These are phyloP conservation scores for Gibbula magus DNA, from an alignment of 2,888 invertebrate genomes.

Conservation along the genomic window DNA sequence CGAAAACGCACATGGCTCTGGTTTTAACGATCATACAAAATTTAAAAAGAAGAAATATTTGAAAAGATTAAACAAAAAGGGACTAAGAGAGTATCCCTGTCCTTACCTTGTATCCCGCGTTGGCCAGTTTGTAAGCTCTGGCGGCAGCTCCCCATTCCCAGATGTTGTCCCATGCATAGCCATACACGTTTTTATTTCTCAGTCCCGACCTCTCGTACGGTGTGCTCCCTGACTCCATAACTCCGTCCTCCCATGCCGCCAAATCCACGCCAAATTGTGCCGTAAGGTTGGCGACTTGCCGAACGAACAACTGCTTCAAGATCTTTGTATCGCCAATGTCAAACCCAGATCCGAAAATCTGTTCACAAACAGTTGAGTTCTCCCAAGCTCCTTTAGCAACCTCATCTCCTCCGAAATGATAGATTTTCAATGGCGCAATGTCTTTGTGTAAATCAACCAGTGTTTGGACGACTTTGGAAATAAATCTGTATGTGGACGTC, in stretches of 20 bases:
- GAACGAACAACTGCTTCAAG: constrained; percentile 43
- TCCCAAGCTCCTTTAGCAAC: constrained; percentile 59
- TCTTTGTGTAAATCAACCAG: constrained; percentile 53
- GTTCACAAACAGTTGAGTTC: constrained; percentile 48
- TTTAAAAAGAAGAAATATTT: too few species aligned
- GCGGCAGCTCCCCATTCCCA: constrained; percentile 51
- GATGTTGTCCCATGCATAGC: constrained; percentile 58
- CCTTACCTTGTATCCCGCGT: constrained; percentile 57
- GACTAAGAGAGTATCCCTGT: neutral
- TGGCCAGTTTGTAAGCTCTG: constrained; percentile 55
- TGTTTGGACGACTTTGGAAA: constrained; percentile 51
- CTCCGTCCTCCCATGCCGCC: constrained; percentile 66
- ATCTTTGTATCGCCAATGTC: constrained; percentile 34
- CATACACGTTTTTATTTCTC: constrained; percentile 41
- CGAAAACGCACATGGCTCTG: too few species aligned
- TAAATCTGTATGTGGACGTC: constrained; percentile 62
- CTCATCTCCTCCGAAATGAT: constrained; percentile 68
- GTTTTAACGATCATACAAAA: too few species aligned
- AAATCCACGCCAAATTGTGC: constrained; percentile 42
- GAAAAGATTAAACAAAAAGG: too few species aligned
- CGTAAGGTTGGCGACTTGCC: constrained; percentile 43
- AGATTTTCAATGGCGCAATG: constrained; percentile 55
- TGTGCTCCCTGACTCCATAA: constrained; percentile 36
- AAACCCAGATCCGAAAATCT: constrained; percentile 31
- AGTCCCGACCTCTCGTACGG: constrained; percentile 37